Evolutionary conservation across 2,888 invertebrate species (phyloP), one percentile per base, ranked within the genome.

Genomic region (Pycnomerus fuliginosus): DNA sequence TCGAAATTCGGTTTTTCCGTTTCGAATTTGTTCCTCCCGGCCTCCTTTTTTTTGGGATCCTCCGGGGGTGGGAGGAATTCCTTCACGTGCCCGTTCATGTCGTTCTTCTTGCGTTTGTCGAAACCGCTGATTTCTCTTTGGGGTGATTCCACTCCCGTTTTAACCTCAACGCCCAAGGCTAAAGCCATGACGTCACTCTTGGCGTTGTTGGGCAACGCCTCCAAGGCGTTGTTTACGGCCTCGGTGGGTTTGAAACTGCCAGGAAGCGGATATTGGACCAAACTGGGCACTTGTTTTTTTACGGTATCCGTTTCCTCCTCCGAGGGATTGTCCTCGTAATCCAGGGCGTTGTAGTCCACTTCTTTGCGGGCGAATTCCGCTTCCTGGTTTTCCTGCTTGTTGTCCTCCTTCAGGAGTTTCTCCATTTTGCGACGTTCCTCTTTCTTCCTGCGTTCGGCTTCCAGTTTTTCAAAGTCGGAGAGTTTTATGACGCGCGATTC

Each of bases 401-500:
- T 42, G 22, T 40, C 37, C 28, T 33, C 38, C 23, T 34, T 38
- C 5, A 3, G 8, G 1, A 27, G 22, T 16, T 35, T 40, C 25
- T 36, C 37, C 3, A 23, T 16, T 7, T 27, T 12, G 16, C 33
- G 20, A 52, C 79, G 80, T 13, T 78, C 79, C 32, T 84, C 83
- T 0, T 78, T 72, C 33, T 79, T 72, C 13, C 78, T 77, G 3
- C 80, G 78, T 54, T 85, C 83, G n/a, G 82, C 80, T 61, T 86
- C 86, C 4, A 80, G 73, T 55, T 82, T 82, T 74, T 90, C 87
- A 61, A 87, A 82, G 62, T 92, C 89, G 0, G 86, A 84, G 1
- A 90, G 74, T 68, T 90, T 89, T 52, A 93, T 88, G 32, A 89
- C 88, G 35, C 90, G 79, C 13, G 86, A 80, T 68, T 91, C 89